phyloP scores from a whole-genome alignment of 2,888 invertebrate genomes.

The Diadegma fenestrale region DNA sequence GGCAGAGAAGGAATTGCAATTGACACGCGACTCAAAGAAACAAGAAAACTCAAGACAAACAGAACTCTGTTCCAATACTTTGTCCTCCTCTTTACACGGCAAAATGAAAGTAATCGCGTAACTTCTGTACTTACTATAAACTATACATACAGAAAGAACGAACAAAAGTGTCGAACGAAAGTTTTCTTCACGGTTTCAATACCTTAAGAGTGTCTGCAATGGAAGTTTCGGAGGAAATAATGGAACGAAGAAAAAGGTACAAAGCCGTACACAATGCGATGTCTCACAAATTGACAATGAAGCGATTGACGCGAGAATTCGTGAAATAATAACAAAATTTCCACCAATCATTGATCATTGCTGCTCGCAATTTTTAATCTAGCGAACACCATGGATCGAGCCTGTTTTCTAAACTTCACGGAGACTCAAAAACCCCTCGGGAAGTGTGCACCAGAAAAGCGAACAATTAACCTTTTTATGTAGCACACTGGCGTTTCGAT shows the following conservation, averaged over 20 bases:
- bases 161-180: constrained; percentile 32
- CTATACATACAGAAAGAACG: background rate
- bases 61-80: background rate
- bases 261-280: background rate
- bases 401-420: no score
- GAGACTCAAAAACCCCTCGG: background rate
- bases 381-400: background rate
- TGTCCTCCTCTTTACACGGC: background rate
- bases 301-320: constrained; percentile 10
- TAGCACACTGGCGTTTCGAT: constrained; percentile 7
- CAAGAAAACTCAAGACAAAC: background rate
- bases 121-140: constrained; percentile 8
- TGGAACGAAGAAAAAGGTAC: constrained; percentile 1
- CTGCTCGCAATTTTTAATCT: background rate
- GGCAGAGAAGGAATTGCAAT: constrained; percentile 51
- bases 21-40: constrained; percentile 40
- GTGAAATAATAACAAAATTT: background rate
- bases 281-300: background rate
- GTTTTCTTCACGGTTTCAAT: constrained; percentile 34
- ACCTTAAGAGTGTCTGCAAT: constrained; percentile 18
- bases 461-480: constrained; percentile 61
- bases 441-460: constrained; percentile 24
- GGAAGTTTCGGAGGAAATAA: constrained; percentile 6
- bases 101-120: background rate
- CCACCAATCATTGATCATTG: constrained; percentile 9